Base-by-base conservation (phyloP, 1,140 invertebrate species). In the Hycleus phaleratus region DNA sequence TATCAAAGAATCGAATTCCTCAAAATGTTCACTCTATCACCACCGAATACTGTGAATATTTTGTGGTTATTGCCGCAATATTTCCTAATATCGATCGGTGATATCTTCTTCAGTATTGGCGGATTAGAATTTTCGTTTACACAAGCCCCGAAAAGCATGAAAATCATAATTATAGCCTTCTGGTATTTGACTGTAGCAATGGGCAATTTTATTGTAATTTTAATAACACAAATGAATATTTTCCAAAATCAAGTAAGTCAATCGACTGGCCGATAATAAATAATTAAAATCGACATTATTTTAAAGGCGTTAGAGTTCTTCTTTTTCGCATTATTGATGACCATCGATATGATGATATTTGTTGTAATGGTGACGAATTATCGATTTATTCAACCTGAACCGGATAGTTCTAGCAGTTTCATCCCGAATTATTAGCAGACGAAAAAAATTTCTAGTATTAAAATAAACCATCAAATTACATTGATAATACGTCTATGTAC, bases 21-120 rank as follows among this genome's bases (percentile, higher is more conserved):
- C 3, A 66, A 67, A 47, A 48, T 73, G 6, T 72, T 65, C 43
- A 66, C 66, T 1, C 71, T 90, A n/a, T 85, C 87, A 0, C 70
- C 77, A 8, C 79, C 86, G 1, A 92, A 88, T 66, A 81, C 77
- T 0, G 71, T 95, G 4, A 86, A 86, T 60, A 93, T 95, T 57
- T 69, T 93, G 0, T 93, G 86, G 86, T 79, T 94, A 60, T 69
- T 95, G 8, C 91, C 93, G 0, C 93, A 95, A 70, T 93, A 94
- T 71, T 75, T 94, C 38, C 72, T 94, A 0, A 87, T 96, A 58
- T 95, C 93, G 0, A 76, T 87, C 59, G 92, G 79, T 24, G 79
- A 73, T 60, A 71, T 90, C 40, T 79, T 90, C 75, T 88, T 88
- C 69, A 86, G 84, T 2, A 79, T 90, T 38, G 87, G 86, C 38